Base-by-base conservation (phyloP, 2,797 vertebrate genomes). In the Acipenser transmontanus region DNA sequence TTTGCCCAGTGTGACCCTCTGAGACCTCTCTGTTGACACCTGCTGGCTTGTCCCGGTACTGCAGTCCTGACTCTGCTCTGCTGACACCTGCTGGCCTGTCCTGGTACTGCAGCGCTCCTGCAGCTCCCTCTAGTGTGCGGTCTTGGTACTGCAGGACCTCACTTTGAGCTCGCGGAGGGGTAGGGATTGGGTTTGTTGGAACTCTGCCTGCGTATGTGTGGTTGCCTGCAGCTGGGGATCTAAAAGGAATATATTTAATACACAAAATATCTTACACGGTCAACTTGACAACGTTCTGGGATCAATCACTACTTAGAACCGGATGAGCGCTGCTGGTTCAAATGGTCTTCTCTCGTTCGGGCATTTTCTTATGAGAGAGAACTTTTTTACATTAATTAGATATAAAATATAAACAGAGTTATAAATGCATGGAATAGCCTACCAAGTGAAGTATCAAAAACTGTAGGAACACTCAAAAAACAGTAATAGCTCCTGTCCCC, bases 71-170 rank as follows among this genome's bases (percentile, higher is more conserved):
- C 6, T 50, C 62, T 59, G 34, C 34, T 34, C 34, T 34, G 34
- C 34, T 34, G 34, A 34, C 34, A 34, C 34, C 34, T 34, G 34
- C 34, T 20, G 56, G 2, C 34, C 9, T 50, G 11, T 57, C 34
- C 34, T 4, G 4, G 34, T 34, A 34, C 3, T 34, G 34, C 34
- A 34, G 34, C 34, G 1, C 52, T 54, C 34, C 34, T 34, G 34
- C 34, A 34, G 34, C 34, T 0, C 72, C 80, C 10, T 72, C 78
- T 0, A 9, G 67, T 1, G 76, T 77, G 10, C 78, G 70, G 64
- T 86, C 82, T 0, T 81, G 82, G 75, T 74, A 84, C 68, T 85
- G 84, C 61, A 82, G 66, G 13, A 82, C 68, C 68, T 87, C 86
- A 0, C 84, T 85, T 65, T 85, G 83, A 14, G 84, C 75, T 6